A percentile compares a stretch with the other conserved stretches of the same genome.
phyloP scores from a whole-genome alignment of 2,113 vertebrate species.

The Formicarius rufipectus region DNA sequence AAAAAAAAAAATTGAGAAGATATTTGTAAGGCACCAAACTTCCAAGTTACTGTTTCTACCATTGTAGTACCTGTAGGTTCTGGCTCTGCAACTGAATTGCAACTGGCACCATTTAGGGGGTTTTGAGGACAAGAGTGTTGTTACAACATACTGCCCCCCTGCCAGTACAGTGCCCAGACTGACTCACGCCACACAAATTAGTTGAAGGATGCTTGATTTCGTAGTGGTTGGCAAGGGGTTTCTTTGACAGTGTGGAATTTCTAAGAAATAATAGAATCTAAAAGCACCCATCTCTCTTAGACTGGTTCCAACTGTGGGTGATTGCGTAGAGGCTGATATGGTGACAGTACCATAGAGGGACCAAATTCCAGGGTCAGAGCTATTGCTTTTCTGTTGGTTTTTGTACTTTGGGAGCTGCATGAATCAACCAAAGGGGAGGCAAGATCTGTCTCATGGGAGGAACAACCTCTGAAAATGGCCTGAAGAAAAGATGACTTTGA shows the following conservation, averaged over 20 bases:
- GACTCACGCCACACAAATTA: background rate
- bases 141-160: background rate
- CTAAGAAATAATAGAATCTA: background rate
- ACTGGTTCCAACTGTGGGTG: background rate
- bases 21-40: background rate
- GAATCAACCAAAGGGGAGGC: background rate
- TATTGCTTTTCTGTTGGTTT: background rate
- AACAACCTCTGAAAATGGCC: background rate
- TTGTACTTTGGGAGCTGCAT: background rate
- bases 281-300: background rate
- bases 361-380: background rate
- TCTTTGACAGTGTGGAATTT: background rate
- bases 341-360: background rate
- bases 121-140: background rate
- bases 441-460: background rate
- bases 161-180: background rate
- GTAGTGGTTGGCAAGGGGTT: background rate
- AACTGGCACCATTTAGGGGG: background rate
- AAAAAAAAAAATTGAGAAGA: background rate
- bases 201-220: background rate
- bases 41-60: background rate
- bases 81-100: background rate
- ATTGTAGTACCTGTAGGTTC: background rate
- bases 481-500: background rate
- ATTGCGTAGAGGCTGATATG: background rate